A percentile compares a stretch with the other conserved stretches of the same genome.
These are phyloP conservation scores for Sarcophaga subvicina DNA, from an alignment of 2,888 invertebrate genomes.

Conservation along the genomic window DNA sequence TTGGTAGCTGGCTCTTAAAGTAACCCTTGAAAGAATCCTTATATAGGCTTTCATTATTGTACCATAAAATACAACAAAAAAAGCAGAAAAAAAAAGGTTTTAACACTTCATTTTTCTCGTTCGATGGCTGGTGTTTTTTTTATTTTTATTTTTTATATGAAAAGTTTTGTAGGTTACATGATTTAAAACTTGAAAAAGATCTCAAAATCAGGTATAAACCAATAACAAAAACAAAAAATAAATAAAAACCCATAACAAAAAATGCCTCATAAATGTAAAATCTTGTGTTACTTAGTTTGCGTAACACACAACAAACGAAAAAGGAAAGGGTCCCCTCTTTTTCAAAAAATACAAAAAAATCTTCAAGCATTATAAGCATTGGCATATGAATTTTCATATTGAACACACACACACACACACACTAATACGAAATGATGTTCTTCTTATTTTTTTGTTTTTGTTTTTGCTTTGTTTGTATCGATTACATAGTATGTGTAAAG, in stretches of 20 bases:
- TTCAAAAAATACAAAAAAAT: not conserved
- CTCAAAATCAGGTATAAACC: slow-evolving; percentile 49
- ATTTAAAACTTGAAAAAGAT: slow-evolving; percentile 24
- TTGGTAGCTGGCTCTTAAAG: slow-evolving; percentile 55
- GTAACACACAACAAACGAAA: slow-evolving; percentile 60
- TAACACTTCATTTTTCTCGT: slow-evolving; percentile 64
- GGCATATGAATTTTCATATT: slow-evolving; percentile 5
- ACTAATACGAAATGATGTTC: slow-evolving; percentile 23
- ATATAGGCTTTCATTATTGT: slow-evolving; percentile 31
- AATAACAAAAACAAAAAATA: slow-evolving; percentile 31
- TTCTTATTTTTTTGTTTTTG: slow-evolving; percentile 31
- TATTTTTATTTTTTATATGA: not conserved
- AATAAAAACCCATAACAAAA: slow-evolving; percentile 14
- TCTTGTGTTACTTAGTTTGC: slow-evolving; percentile 67
- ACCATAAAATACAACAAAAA: slow-evolving; percentile 1
- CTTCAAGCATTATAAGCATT: not conserved
- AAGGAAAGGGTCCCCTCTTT: slow-evolving; percentile 58
- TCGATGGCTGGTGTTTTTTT: slow-evolving; percentile 13
- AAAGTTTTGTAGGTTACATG: slow-evolving; percentile 57
- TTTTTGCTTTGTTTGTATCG: slow-evolving; percentile 59
- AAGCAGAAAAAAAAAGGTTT: slow-evolving; percentile 50
- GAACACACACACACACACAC: not conserved
- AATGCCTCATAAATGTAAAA: slow-evolving; percentile 64
- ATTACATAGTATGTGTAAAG: slow-evolving; percentile 63
- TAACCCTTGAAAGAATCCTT: slow-evolving; percentile 65